Evolutionary conservation across 2,113 vertebrate species (phyloP).

Genomic region (Haemorhous mexicanus): DNA sequence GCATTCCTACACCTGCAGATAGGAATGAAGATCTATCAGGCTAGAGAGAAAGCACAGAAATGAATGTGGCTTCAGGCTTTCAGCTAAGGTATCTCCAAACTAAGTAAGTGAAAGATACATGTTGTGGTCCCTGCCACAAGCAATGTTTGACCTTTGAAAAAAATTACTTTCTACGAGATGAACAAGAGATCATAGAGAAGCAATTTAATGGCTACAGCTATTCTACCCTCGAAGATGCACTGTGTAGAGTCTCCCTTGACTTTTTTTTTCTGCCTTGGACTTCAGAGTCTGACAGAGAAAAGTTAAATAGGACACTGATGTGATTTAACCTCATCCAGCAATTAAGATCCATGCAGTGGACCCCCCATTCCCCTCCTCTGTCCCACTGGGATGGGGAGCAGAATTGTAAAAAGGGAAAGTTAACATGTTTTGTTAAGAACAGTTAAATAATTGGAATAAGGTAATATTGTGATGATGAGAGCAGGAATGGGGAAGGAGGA

Average conservation of each 20-base stretch:
- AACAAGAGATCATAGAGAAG: background rate
- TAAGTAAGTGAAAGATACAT: background rate
- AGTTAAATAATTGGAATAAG: background rate
- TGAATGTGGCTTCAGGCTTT: background rate
- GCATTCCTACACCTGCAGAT: background rate
- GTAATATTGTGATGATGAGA: background rate
- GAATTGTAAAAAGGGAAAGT: no score
- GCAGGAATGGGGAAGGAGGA: background rate
- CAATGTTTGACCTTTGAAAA: background rate
- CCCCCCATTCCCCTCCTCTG: background rate
- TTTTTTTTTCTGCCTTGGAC: background rate
- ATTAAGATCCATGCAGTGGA: background rate
- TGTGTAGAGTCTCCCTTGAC: background rate
- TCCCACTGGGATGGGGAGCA: background rate
- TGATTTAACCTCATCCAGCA: background rate
- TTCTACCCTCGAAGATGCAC: background rate
- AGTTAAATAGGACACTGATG: background rate
- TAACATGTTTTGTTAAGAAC: accelerated
- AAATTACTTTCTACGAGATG: background rate
- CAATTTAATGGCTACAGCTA: background rate
- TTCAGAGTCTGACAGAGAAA: background rate
- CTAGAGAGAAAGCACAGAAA: background rate
- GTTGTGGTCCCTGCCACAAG: background rate
- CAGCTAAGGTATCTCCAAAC: background rate
- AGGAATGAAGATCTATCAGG: background rate